These are phyloP conservation scores for Eremobia ochroleuca DNA, from an alignment of 2,888 invertebrate genomes.

Conservation along the genomic window DNA sequence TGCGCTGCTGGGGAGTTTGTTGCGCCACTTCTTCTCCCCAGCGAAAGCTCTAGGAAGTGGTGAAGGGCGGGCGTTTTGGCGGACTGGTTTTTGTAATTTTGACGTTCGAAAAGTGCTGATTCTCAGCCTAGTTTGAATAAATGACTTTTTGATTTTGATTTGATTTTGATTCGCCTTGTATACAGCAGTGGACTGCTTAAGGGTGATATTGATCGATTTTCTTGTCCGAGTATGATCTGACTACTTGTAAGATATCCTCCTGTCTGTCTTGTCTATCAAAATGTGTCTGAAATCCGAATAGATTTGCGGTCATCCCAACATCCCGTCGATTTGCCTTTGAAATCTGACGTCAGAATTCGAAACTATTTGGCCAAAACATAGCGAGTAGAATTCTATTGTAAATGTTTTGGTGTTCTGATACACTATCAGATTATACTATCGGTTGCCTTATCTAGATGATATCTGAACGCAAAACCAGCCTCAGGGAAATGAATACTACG, in stretches of 20 bases:
- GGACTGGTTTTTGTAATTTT: too few species aligned
- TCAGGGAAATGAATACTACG: slow-evolving; percentile 5
- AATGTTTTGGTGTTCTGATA: slow-evolving; percentile 2
- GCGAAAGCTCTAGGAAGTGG: too few species aligned
- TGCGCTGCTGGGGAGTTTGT: too few species aligned
- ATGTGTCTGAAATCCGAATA: neutral
- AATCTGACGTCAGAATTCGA: slow-evolving; percentile 1
- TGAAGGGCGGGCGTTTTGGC: too few species aligned
- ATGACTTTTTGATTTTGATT: too few species aligned
- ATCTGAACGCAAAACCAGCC: neutral
- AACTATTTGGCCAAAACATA: slow-evolving; percentile 13
- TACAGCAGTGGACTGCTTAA: neutral
- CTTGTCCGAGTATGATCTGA: neutral
- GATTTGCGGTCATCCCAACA: neutral
- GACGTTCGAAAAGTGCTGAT: too few species aligned
- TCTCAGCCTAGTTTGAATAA: too few species aligned
- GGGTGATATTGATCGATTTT: neutral
- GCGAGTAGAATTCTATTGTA: slow-evolving; percentile 4
- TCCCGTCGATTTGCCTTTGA: neutral
- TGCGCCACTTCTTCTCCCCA: too few species aligned
- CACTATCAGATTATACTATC: neutral
- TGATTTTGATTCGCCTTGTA: too few species aligned
- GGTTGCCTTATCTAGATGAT: neutral
- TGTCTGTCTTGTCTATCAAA: neutral
- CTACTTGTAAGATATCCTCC: slow-evolving; percentile 21